Evolutionary conservation across 2,113 vertebrate genomes (phyloP), one percentile per base, ranked within the genome.

Genomic region (Dissostichus mawsoni): DNA sequence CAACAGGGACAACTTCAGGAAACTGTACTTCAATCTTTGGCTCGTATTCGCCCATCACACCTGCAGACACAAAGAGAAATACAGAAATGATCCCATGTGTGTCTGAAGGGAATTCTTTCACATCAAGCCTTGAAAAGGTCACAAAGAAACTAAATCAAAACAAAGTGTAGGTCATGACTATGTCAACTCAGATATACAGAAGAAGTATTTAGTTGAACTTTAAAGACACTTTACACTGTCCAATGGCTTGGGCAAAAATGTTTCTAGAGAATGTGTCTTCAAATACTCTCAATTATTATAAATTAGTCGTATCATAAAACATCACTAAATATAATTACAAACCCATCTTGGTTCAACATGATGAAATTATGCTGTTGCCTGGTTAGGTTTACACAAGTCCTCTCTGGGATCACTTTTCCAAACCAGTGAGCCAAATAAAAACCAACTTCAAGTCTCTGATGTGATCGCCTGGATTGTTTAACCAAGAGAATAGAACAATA

Each of bases 11-110:
- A 0, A 90, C 95, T 88, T 98, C 97, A 70, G 97, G 97, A 84
- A 99, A 97, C 89, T 98, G 97, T 66, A 99, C 97, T 93, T 99
- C 98, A 82, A 99, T 99, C 95, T 99, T 99, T 36, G 98, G 98
- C 85, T 99, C 98, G 0, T 99, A 99, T 93, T 99, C 97, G 17
- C 98, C 98, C 98, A 99, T 99, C 80, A 97, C 96, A 86, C 98
- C 98, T 99, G 95, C 23, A 86, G 69, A 76, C 33, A 64, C n/a
- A 83, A 52, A 87, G 33, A 87, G 7, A 90, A 74, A 83, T 23
- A 64, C 0, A 72, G 41, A 76, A 47, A 45, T 48, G 8, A 85
- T 0, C 55, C 66, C 41, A 74, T 10, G 25, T 6, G 7, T 67
- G 41, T 62, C 50, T 73, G 29, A 70, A 50, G 64, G 45, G 58